phyloP scores from a whole-genome alignment of 2,888 invertebrate species.

The Peribatodes rhomboidaria region DNA sequence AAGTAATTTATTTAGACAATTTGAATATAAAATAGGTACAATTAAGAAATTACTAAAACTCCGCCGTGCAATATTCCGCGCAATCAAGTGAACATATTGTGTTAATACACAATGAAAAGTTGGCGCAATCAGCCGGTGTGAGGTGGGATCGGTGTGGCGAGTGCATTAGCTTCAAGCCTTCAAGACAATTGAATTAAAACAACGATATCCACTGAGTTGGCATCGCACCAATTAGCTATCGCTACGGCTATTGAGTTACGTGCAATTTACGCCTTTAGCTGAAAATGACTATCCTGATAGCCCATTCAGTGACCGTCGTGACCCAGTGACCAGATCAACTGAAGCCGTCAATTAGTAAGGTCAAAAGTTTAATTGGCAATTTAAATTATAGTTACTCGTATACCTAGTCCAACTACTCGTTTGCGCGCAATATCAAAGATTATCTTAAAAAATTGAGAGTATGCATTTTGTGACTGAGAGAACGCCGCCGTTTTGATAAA shows the following conservation, averaged over 20 bases:
- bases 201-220: slow-evolving; percentile 74
- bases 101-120: slow-evolving; percentile 54
- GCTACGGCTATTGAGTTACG: slow-evolving; percentile 67
- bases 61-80: slow-evolving; percentile 18
- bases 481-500: no score
- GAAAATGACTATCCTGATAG: slow-evolving; percentile 75
- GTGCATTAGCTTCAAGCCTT: slow-evolving; percentile 69
- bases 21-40: slow-evolving; percentile 1
- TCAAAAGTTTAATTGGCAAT: slow-evolving; percentile 13
- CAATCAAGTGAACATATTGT: slow-evolving; percentile 40
- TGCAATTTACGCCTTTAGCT: slow-evolving; percentile 74
- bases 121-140: slow-evolving; percentile 59
- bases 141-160: slow-evolving; percentile 62
- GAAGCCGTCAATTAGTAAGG: slow-evolving; percentile 20
- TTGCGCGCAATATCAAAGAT: no score
- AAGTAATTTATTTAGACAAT: neutral
- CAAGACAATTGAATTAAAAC: slow-evolving; percentile 76
- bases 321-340: slow-evolving; percentile 42
- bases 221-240: slow-evolving; percentile 78
- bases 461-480: no score
- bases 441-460: no score
- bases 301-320: slow-evolving; percentile 57
- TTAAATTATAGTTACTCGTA: neutral
- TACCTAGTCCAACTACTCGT: no score
- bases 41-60: slow-evolving; percentile 17